Base-by-base conservation (phyloP, 2,797 vertebrate species). In the Carcharodon carcharias region DNA sequence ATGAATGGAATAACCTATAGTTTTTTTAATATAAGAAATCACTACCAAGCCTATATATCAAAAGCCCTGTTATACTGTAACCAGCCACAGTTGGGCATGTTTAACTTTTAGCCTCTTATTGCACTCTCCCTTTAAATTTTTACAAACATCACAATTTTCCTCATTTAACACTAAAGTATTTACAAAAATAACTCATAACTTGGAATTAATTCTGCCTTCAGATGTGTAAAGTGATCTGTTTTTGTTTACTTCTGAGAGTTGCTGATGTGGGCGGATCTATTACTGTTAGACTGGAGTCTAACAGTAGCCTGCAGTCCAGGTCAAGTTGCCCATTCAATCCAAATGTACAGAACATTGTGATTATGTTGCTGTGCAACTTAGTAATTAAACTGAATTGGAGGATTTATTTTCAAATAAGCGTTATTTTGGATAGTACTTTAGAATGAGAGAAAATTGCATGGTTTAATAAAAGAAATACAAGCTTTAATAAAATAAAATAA, bases 391-490 rank as follows among this genome's bases (percentile, higher is more conserved):
- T 56, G 67, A 56, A 58, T 95, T 95, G 45, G 50, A 71, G 28
- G 69, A 5, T 45, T 93, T 63, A n/a, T 92, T 35, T 69, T 71
- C 31, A 61, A 63, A 50, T 6, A 18, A 50, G 9, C 26, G 28
- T 95, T 77, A 77, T 95, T 95, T 95, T 56, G 45, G 50, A 31
- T 35, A 73, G 71, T 56, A 77, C 50, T 95, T 77, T 56, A 95
- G 94, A 77, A 16, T 95, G 73, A 95, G 94, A 56, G 94, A 95
- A 95, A 77, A 77, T 95, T 95, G 94, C 11, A 73, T 35, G 54
- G 69, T 77, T 95, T 77, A 93, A 67, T 67, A 40, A 93, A 67
- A 93, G 12, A 93, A 67, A 23, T 93, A 21, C 23, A 56, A 54
- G 2, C 31, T 95, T 73, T 95, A 73, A n/a, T 67, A 67, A 67